Evolutionary conservation across 2,113 vertebrate genomes (phyloP).

Genomic region (Alaudala cheleensis): DNA sequence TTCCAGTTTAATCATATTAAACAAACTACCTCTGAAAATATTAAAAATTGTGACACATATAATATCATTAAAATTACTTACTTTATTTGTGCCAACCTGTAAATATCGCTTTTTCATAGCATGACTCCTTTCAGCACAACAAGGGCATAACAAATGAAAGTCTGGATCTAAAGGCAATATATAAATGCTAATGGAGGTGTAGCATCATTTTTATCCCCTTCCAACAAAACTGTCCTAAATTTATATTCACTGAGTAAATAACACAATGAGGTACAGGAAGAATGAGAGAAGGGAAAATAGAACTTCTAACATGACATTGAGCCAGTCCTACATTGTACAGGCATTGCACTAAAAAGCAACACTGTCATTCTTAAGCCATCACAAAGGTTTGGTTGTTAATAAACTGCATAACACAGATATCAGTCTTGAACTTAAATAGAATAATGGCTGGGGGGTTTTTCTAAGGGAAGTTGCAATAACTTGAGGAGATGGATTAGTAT

Average conservation of each 20-base stretch:
- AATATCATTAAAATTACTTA: background rate
- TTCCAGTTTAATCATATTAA: background rate
- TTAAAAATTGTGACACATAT: background rate
- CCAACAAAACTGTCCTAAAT: background rate
- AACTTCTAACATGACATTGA: background rate
- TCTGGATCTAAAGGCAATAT: background rate
- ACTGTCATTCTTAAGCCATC: background rate
- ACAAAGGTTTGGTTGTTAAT: background rate
- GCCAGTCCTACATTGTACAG: background rate
- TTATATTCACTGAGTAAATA: conserved; percentile 20
- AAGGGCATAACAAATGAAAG: background rate
- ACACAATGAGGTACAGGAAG: background rate
- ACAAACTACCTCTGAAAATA: background rate
- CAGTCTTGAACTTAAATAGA: background rate
- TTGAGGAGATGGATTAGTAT: background rate
- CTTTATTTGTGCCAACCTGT: background rate
- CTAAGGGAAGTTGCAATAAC: background rate
- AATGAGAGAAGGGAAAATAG: background rate
- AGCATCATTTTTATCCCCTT: background rate
- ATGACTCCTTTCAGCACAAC: background rate
- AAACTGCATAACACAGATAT: background rate
- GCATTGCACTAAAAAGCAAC: background rate
- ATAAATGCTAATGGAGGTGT: background rate
- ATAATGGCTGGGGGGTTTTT: background rate
- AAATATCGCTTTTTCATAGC: background rate